Percentiles rank a stretch among this genome's conserved stretches.
Evolutionary conservation across 1,140 invertebrate genomes (phyloP).

Genomic region (Lamellibrachia luymesi): DNA sequence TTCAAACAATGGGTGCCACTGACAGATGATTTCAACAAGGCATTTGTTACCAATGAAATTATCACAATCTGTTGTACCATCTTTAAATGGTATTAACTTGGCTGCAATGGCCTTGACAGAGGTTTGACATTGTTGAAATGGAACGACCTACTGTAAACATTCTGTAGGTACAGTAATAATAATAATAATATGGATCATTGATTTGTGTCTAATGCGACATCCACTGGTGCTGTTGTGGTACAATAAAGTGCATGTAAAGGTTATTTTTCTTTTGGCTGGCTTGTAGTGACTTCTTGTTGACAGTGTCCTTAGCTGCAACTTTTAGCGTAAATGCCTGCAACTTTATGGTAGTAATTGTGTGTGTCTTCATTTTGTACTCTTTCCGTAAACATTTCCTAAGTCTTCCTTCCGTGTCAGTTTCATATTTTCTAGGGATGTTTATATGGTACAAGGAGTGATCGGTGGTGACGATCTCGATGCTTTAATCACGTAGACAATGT

Average conservation of each 20-base stretch:
- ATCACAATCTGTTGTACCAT: not conserved
- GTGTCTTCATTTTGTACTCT: not conserved
- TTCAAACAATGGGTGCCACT: not conserved
- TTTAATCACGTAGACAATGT: not conserved
- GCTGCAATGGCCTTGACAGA: not conserved
- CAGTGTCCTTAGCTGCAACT: not conserved
- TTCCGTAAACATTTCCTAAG: not conserved
- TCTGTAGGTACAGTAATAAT: not conserved
- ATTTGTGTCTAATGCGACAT: not conserved
- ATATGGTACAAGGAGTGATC: not conserved
- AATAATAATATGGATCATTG: not conserved
- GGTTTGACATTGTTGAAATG: not conserved
- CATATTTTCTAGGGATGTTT: not conserved
- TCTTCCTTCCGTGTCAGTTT: not conserved
- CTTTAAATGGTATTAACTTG: not conserved
- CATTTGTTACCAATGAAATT: not conserved
- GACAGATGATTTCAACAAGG: not conserved
- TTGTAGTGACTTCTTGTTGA: not conserved
- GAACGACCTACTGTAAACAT: not conserved
- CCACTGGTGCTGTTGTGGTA: not conserved
- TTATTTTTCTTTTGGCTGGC: not conserved
- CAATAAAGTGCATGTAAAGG: not conserved
- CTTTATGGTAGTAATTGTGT: not conserved
- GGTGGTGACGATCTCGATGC: not conserved
- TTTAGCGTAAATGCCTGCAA: not conserved